Evolutionary conservation across 2,888 invertebrate species (phyloP).

Genomic region (Crematogaster levior): DNA sequence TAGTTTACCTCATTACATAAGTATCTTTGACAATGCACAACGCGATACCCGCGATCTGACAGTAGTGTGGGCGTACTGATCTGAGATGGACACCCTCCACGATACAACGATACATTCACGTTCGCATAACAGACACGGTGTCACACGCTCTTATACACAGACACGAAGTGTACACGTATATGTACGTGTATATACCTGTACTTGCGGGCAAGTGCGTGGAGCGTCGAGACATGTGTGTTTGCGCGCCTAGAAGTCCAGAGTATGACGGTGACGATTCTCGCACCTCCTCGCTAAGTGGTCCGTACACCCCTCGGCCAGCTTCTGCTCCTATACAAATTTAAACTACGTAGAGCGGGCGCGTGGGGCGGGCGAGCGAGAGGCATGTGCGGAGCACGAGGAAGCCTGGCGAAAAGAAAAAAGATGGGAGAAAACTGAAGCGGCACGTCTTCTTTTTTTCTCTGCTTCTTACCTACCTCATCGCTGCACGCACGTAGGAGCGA

Average conservation of each 20-base stretch:
- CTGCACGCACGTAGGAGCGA: conserved; percentile 87
- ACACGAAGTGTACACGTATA: background rate
- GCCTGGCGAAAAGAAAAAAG: conserved; percentile 50
- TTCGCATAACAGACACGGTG: background rate
- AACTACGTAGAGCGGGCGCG: conserved; percentile 77
- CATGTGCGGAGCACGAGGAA: conserved; percentile 51
- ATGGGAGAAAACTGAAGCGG: conserved; percentile 70
- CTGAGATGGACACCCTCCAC: conserved; percentile 51
- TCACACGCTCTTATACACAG: conserved; percentile 39
- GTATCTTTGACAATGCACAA: conserved; percentile 72
- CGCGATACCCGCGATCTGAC: conserved; percentile 61
- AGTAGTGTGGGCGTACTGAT: conserved; percentile 39
- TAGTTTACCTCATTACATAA: conserved; percentile 76
- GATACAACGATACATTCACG: background rate
- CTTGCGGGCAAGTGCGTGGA: conserved; percentile 21
- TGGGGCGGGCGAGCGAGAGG: conserved; percentile 46
- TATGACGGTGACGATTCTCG: conserved; percentile 85
- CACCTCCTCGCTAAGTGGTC: conserved; percentile 85
- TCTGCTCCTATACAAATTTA: conserved; percentile 85
- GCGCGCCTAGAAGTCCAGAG: conserved; percentile 83
- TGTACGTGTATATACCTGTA: conserved; percentile 11
- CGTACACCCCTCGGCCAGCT: conserved; percentile 79
- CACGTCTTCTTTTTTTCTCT: conserved; percentile 66
- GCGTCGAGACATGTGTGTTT: conserved; percentile 70
- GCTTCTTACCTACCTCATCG: conserved; percentile 9